Conservation (phyloP, 1,140 invertebrate species). For the Anastrepha obliqua region DNA sequence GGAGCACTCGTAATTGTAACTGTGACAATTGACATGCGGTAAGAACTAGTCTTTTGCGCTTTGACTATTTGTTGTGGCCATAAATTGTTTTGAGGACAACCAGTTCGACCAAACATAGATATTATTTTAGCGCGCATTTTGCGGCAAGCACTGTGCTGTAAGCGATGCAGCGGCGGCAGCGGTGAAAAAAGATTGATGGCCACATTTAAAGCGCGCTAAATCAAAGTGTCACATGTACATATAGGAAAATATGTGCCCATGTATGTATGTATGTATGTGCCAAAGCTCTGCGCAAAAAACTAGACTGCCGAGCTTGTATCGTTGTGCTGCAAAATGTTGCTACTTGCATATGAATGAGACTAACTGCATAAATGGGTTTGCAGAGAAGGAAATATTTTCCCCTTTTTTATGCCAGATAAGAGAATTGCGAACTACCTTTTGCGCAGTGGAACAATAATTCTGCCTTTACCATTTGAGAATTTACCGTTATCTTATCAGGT, state of each 20-base stretch:
- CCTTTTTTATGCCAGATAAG: too few relatives aligned
- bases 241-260: not conserved
- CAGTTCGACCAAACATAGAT: conserved; percentile 4
- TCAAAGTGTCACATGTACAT: not conserved
- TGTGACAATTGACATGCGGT: conserved; percentile 21
- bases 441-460: too few relatives aligned
- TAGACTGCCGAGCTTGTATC: not conserved
- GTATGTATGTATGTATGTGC: not conserved
- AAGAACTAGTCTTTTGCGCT: conserved; percentile 4
- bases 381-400: not conserved
- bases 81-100: not conserved
- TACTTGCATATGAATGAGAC: not conserved
- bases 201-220: not conserved
- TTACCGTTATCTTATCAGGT: too few relatives aligned
- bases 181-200: conserved; percentile 25
- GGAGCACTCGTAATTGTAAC: conserved; percentile 24
- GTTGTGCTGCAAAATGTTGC: not conserved
- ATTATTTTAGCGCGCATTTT: not conserved
- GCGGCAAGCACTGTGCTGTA: not conserved
- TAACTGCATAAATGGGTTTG: not conserved
- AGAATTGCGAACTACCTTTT: too few relatives aligned
- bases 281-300: not conserved
- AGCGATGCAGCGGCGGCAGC: not conserved
- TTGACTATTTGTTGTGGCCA: not conserved
- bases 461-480: too few relatives aligned